phyloP scores from a whole-genome alignment of 2,888 invertebrate species.

The Argyra leucocephala region DNA sequence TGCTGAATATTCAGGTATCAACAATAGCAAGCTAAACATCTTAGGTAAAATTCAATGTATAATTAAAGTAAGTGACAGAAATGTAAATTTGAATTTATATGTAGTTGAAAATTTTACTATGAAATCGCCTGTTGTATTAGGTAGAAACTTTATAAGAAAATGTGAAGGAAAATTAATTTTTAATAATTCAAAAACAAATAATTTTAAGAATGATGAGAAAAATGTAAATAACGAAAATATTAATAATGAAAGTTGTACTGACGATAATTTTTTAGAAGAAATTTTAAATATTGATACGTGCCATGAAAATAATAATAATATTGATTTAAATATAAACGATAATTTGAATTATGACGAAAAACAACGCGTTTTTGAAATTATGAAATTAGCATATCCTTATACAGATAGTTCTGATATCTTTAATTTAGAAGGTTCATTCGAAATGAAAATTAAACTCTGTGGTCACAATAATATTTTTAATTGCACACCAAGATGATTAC shows the following conservation, averaged over 20 bases:
- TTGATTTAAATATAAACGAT: neutral
- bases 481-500: constrained; percentile 17
- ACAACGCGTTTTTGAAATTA: neutral
- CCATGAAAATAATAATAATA: neutral
- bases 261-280: too few relatives aligned
- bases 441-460: constrained; percentile 17
- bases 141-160: neutral
- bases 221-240: neutral
- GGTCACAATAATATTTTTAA: constrained; percentile 13
- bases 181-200: neutral
- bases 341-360: neutral
- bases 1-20: constrained; percentile 15
- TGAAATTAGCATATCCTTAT: neutral
- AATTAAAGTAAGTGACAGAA: constrained; percentile 12
- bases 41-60: constrained; percentile 17
- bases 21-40: constrained; percentile 13
- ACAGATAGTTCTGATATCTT: neutral
- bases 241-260: neutral
- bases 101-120: neutral
- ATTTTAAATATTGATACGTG: neutral
- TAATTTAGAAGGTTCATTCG: neutral
- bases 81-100: constrained; percentile 9
- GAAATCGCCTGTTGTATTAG: neutral
- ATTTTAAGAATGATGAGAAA: neutral
- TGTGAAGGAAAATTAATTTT: neutral